Evolutionary conservation across 2,797 vertebrate genomes (phyloP).

Genomic region (Paramormyrops hopkinsi): DNA sequence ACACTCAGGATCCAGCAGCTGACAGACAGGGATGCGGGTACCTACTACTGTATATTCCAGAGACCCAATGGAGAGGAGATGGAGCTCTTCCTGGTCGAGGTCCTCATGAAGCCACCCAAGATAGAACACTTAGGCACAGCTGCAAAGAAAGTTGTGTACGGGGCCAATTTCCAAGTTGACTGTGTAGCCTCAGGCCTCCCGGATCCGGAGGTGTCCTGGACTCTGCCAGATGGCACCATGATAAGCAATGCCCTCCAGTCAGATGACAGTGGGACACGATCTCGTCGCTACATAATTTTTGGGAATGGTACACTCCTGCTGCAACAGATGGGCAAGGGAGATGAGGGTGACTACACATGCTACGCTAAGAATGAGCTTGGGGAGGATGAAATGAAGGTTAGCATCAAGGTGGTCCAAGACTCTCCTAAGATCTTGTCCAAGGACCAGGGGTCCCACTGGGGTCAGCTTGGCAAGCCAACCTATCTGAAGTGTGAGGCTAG

Average conservation of each 20-base stretch:
- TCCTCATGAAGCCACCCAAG: constrained; percentile 67
- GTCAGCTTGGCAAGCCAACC: constrained; percentile 51
- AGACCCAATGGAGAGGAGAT: constrained; percentile 65
- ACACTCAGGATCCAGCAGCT: constrained; percentile 67
- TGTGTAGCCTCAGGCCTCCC: constrained; percentile 70
- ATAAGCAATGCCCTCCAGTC: constrained; percentile 69
- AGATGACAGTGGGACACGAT: constrained; percentile 60
- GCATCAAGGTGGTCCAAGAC: constrained; percentile 55
- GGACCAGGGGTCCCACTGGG: constrained; percentile 44
- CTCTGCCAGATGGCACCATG: constrained; percentile 69
- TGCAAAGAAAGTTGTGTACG: constrained; percentile 57
- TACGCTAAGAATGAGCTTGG: constrained; percentile 68
- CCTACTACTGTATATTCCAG: constrained; percentile 66
- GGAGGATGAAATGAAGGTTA: constrained; percentile 66
- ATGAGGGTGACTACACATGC: constrained; percentile 73
- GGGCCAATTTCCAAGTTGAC: constrained; percentile 68
- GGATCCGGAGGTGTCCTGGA: constrained; percentile 70
- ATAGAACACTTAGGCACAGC: constrained; percentile 58
- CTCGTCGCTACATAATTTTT: constrained; percentile 63
- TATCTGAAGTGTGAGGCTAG: constrained; percentile 58
- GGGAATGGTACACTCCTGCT: constrained; percentile 69
- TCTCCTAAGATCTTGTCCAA: constrained; percentile 52
- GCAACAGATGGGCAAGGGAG: constrained; percentile 63
- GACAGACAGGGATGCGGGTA: constrained; percentile 64
- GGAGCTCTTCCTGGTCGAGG: constrained; percentile 66